Conservation (phyloP, 2,113 vertebrate genomes). For the Mus pahari region DNA sequence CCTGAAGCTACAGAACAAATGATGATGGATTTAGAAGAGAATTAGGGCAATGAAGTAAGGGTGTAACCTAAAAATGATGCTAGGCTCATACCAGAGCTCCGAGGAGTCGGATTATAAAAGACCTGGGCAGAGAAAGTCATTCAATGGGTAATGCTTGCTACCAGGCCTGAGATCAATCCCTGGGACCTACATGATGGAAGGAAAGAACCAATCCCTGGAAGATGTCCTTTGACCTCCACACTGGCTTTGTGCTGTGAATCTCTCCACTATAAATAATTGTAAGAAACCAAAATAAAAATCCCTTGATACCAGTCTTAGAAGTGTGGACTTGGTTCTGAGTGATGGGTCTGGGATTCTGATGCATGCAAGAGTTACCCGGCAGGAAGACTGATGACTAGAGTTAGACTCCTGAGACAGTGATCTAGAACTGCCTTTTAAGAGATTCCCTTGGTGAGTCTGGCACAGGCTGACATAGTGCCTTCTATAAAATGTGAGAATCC, state of each 20-base stretch:
- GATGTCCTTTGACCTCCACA: neutral
- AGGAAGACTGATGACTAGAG: neutral
- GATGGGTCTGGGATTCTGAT: neutral
- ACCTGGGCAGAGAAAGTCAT: neutral
- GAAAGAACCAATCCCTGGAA: neutral
- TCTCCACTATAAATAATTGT: neutral
- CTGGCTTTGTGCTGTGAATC: neutral
- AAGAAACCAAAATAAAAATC: neutral
- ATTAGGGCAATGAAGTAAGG: neutral
- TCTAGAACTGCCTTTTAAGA: conserved; percentile 5
- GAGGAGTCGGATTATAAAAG: neutral
- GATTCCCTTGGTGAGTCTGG: neutral
- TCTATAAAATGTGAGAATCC: neutral
- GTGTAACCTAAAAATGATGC: neutral
- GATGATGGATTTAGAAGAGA: conserved; percentile 6
- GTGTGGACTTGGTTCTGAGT: neutral
- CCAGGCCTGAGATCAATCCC: neutral
- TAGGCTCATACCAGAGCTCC: neutral
- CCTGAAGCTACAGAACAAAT: neutral
- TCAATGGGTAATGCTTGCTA: neutral
- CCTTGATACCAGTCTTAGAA: neutral
- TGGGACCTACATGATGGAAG: neutral
- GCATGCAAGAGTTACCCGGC: neutral
- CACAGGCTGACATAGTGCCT: neutral
- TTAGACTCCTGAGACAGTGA: neutral